Evolutionary conservation across 2,113 vertebrate genomes (phyloP).

Genomic region (Xiphophorus maculatus): DNA sequence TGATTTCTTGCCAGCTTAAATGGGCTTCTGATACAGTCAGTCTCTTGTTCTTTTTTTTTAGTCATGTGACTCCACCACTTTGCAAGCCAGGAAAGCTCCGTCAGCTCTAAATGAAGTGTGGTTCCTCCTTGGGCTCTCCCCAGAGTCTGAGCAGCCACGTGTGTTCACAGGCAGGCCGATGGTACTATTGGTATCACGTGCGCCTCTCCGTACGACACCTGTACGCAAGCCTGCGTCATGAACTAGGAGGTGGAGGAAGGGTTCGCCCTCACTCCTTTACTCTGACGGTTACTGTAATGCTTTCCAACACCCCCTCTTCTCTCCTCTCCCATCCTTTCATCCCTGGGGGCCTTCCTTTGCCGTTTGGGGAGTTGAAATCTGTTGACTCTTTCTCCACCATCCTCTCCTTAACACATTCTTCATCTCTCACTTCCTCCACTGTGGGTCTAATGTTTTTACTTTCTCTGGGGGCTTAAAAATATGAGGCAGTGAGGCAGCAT

Average conservation of each 20-base stretch:
- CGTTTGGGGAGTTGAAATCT: slow-evolving; percentile 77
- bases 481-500: slow-evolving; percentile 24
- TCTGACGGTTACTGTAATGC: slow-evolving; percentile 80
- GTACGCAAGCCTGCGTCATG: slow-evolving; percentile 28
- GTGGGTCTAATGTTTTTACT: slow-evolving; percentile 71
- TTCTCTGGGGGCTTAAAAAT: slow-evolving; percentile 50
- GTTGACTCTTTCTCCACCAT: slow-evolving; percentile 77
- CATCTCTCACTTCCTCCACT: slow-evolving; percentile 54
- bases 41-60: slow-evolving; percentile 26
- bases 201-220: slow-evolving; percentile 46
- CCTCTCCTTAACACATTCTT: slow-evolving; percentile 63
- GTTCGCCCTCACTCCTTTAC: slow-evolving; percentile 39
- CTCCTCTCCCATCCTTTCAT: slow-evolving; percentile 42
- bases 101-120: slow-evolving; percentile 39
- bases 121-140: slow-evolving; percentile 53
- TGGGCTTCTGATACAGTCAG: slow-evolving; percentile 21
- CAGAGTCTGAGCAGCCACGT: slow-evolving; percentile 40
- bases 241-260: background rate
- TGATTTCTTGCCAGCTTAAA: slow-evolving; percentile 30
- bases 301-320: slow-evolving; percentile 75
- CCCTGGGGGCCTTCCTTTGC: slow-evolving; percentile 67
- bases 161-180: slow-evolving; percentile 16
- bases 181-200: slow-evolving; percentile 16
- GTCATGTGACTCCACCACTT: slow-evolving; percentile 6
- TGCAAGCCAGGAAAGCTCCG: slow-evolving; percentile 22